Evolutionary conservation across 2,797 vertebrate genomes (phyloP).

Genomic region (Geotrypetes seraphini): DNA sequence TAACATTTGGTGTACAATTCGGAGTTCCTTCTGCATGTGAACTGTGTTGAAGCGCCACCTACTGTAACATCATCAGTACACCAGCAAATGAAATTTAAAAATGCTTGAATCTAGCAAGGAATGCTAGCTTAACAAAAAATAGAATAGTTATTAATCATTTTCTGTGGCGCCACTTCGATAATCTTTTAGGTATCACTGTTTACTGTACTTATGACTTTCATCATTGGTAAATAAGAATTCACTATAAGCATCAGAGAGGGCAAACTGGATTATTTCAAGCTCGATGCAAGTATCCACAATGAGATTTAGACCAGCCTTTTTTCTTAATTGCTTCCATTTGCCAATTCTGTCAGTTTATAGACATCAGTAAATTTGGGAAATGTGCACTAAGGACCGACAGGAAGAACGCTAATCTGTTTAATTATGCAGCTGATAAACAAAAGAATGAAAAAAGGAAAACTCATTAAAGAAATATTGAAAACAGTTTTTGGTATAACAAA

Average conservation of each 20-base stretch:
- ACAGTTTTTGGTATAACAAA: too few species aligned
- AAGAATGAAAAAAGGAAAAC: too few species aligned
- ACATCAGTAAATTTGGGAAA: constrained; percentile 20
- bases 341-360: constrained; percentile 19
- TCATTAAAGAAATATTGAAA: too few species aligned
- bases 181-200: neutral
- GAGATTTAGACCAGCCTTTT: neutral
- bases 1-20: neutral
- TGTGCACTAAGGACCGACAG: constrained; percentile 29
- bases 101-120: constrained; percentile 10
- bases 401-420: too few species aligned
- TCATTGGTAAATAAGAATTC: neutral
- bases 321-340: constrained; percentile 42
- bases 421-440: too few species aligned
- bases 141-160: constrained; percentile 24
- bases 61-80: constrained; percentile 43
- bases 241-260: neutral
- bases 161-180: neutral
- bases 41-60: constrained; percentile 93
- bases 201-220: neutral
- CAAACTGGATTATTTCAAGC: neutral
- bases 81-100: neutral
- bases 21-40: constrained; percentile 22
- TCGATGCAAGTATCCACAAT: too few species aligned
- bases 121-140: constrained; percentile 38